A percentile compares a stretch with the other conserved stretches of the same genome.
Conservation (phyloP, 64 coral and sea anemone species). For the Porites lutea region DNA sequence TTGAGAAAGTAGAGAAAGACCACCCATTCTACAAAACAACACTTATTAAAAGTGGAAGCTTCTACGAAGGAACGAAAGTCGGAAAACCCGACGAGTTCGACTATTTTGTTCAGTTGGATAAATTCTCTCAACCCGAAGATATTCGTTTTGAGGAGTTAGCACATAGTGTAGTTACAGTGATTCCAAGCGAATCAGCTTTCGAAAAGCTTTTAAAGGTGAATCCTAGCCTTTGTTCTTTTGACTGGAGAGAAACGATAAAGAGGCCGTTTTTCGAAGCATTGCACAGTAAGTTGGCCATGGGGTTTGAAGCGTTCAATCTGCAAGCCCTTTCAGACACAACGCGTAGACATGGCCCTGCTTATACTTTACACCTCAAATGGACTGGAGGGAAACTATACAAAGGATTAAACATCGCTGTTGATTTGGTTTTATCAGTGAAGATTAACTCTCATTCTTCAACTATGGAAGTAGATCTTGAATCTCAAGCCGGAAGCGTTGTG, state of each 20-base stretch:
- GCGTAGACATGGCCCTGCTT: conserved; percentile 16
- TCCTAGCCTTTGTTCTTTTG: background rate
- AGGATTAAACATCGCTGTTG: conserved; percentile 20
- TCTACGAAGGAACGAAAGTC: conserved; percentile 41
- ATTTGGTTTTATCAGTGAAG: conserved; percentile 37
- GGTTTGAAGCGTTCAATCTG: conserved; percentile 37
- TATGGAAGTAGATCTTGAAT: background rate
- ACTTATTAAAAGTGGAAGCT: conserved; percentile 26
- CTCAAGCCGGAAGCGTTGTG: background rate
- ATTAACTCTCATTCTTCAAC: conserved; percentile 14
- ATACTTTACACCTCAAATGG: conserved; percentile 24
- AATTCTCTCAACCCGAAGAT: background rate
- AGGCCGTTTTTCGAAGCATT: conserved; percentile 41
- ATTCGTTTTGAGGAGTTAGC: background rate
- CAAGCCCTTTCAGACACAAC: background rate
- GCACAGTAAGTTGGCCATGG: conserved; percentile 6
- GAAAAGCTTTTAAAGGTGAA: background rate
- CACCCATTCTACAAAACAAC: conserved; percentile 25
- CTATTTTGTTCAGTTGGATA: conserved; percentile 1
- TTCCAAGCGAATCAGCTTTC: background rate
- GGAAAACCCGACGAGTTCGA: conserved; percentile 30
- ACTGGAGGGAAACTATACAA: conserved; percentile 15
- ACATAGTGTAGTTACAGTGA: background rate
- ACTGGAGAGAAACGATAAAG: conserved; percentile 38
- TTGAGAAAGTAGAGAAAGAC: conserved; percentile 10